Conservation (phyloP, 2,797 vertebrate species). For the Heliangelus exortis region DNA sequence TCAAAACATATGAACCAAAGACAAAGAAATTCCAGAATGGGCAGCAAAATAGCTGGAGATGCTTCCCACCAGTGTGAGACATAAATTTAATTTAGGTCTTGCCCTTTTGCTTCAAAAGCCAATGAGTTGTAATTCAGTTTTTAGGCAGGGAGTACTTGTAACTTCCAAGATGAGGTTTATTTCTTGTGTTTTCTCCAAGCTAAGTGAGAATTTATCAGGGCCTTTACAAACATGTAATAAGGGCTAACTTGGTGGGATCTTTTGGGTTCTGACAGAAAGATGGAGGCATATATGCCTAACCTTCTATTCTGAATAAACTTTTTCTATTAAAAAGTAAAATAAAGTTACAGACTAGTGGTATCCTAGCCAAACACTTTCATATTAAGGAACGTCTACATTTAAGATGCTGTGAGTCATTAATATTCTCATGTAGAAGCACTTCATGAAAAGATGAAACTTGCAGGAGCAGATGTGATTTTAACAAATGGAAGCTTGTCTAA, state of each 20-base stretch:
- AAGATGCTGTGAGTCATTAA: too few relatives aligned
- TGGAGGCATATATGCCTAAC: accelerated
- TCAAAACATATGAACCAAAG: constrained; percentile 60
- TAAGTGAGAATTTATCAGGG: neutral
- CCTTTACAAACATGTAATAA: neutral
- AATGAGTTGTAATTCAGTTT: constrained; percentile 32
- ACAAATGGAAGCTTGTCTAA: neutral
- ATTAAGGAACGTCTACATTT: neutral
- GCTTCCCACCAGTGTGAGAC: constrained; percentile 28
- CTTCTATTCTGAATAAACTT: neutral
- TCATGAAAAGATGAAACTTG: neutral
- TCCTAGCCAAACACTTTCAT: neutral
- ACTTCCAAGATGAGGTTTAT: neutral
- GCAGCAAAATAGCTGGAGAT: constrained; percentile 51
- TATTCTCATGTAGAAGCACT: too few relatives aligned
- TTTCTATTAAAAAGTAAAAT: neutral
- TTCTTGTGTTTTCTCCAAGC: neutral
- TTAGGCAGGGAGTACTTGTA: neutral
- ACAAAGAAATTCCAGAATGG: constrained; percentile 50
- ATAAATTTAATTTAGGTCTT: constrained; percentile 58
- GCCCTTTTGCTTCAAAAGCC: constrained; percentile 31
- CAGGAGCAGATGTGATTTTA: neutral
- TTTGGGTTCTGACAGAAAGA: neutral
- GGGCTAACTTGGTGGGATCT: neutral
- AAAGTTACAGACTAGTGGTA: neutral